Percentiles rank a stretch among this genome's conserved stretches.
Conservation (phyloP, 2,888 invertebrate genomes). For the Pseudoips prasinana region DNA sequence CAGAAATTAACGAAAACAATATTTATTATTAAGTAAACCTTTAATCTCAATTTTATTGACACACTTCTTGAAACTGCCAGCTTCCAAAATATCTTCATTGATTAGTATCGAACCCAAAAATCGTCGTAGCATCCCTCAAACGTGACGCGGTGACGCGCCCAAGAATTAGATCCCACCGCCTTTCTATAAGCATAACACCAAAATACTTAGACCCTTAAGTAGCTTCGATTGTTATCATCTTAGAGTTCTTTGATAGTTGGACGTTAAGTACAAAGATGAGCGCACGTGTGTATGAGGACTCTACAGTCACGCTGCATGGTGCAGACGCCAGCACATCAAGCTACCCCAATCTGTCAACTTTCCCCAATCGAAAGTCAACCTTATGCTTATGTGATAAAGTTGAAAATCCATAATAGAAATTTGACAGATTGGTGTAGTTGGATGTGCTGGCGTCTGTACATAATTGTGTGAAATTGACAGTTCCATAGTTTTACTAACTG, state of each 20-base stretch:
- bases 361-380: too few relatives aligned
- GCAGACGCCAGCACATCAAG: too few relatives aligned
- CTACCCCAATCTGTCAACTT: too few relatives aligned
- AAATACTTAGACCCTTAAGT: conserved; percentile 24
- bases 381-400: too few relatives aligned
- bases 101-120: conserved; percentile 36
- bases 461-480: conserved; percentile 21
- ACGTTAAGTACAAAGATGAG: conserved; percentile 34
- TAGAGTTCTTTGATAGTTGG: conserved; percentile 29
- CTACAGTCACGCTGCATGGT: conserved; percentile 53
- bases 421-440: too few relatives aligned
- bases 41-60: too few relatives aligned
- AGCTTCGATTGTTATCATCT: conserved; percentile 9
- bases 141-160: conserved; percentile 56
- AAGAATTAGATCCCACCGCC: conserved; percentile 57
- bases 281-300: conserved; percentile 54
- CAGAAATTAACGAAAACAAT: too few relatives aligned
- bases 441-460: too few relatives aligned
- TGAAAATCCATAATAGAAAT: too few relatives aligned
- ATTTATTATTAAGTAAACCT: too few relatives aligned
- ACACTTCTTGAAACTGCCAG: too few relatives aligned
- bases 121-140: conserved; percentile 32
- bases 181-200: conserved; percentile 29
- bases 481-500: conserved; percentile 37
- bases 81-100: too few relatives aligned